phyloP scores from a whole-genome alignment of 2,888 invertebrate genomes.

The Miltochrista miniata region DNA sequence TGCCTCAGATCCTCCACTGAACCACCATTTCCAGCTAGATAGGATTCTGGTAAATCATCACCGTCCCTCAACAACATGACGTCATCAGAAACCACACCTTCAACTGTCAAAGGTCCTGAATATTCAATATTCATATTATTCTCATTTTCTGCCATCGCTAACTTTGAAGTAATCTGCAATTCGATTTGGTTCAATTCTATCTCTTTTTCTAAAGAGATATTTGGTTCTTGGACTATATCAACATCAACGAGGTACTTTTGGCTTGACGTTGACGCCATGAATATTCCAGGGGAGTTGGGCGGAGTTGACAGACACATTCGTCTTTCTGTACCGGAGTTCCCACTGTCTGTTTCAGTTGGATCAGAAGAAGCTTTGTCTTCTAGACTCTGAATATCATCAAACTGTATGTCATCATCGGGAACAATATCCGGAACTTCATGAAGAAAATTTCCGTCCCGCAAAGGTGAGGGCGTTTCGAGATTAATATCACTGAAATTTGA shows the following conservation, averaged over 20 bases:
- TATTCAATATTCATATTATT: slow-evolving; percentile 80
- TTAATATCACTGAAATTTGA: slow-evolving; percentile 81
- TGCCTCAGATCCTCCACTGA: slow-evolving; percentile 80
- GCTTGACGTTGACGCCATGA: slow-evolving; percentile 66
- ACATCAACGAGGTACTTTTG: slow-evolving; percentile 69
- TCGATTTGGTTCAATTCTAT: slow-evolving; percentile 74
- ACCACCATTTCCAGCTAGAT: slow-evolving; percentile 78
- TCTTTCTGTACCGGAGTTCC: slow-evolving; percentile 63
- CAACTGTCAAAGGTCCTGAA: slow-evolving; percentile 69
- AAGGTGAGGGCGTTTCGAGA: slow-evolving; percentile 74
- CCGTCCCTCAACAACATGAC: slow-evolving; percentile 47
- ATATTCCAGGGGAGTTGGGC: slow-evolving; percentile 73
- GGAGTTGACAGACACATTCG: slow-evolving; percentile 70
- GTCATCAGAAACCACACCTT: slow-evolving; percentile 58
- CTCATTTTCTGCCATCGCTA: slow-evolving; percentile 81
- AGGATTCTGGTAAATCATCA: slow-evolving; percentile 59
- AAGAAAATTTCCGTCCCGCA: slow-evolving; percentile 73
- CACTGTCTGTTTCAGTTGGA: slow-evolving; percentile 47
- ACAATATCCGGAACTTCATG: slow-evolving; percentile 76
- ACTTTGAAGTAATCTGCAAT: slow-evolving; percentile 71
- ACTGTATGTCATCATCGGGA: slow-evolving; percentile 62
- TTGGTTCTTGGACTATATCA: slow-evolving; percentile 51
- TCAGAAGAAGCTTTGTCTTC: slow-evolving; percentile 56
- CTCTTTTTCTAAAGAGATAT: slow-evolving; percentile 49
- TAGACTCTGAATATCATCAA: slow-evolving; percentile 57